Evolutionary conservation across 1,140 invertebrate genomes (phyloP).

Genomic region (Heliconius hermathena): DNA sequence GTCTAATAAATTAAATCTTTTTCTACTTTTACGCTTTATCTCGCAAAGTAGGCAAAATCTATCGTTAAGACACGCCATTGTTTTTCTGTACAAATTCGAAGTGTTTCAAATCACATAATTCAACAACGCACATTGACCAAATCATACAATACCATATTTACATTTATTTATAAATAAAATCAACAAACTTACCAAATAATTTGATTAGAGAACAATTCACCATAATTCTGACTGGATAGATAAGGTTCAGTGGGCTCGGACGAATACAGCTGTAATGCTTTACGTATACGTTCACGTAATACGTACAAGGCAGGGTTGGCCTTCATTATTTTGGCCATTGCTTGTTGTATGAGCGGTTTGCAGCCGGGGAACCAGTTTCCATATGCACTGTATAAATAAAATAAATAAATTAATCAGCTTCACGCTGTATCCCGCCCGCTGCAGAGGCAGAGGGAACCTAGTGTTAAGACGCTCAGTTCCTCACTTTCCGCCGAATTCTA

Average conservation of each 20-base stretch:
- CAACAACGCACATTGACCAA: not conserved
- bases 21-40: too few relatives aligned
- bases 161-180: not conserved
- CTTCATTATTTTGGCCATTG: slow-evolving; percentile 99
- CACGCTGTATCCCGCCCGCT: too few relatives aligned
- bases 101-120: too few relatives aligned
- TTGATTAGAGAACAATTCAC: slow-evolving; percentile 99
- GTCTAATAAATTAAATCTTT: too few relatives aligned
- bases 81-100: too few relatives aligned
- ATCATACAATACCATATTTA: not conserved
- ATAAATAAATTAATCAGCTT: too few relatives aligned
- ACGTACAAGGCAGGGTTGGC: slow-evolving; percentile 99
- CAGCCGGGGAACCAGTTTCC: slow-evolving; percentile 99
- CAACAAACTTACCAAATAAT: slow-evolving; percentile 93
- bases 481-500: too few relatives aligned
- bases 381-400: slow-evolving; percentile 88
- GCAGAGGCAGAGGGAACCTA: too few relatives aligned
- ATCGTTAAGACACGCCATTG: too few relatives aligned
- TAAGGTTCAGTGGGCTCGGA: slow-evolving; percentile 99
- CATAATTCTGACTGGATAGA: slow-evolving; percentile 99
- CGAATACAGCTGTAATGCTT: slow-evolving; percentile 98
- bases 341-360: slow-evolving; percentile 99
- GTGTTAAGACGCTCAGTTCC: too few relatives aligned
- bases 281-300: slow-evolving; percentile 97
- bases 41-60: too few relatives aligned